These are phyloP conservation scores for Salarias fasciatus DNA, from an alignment of 2,797 vertebrate species.

Conservation along the genomic window DNA sequence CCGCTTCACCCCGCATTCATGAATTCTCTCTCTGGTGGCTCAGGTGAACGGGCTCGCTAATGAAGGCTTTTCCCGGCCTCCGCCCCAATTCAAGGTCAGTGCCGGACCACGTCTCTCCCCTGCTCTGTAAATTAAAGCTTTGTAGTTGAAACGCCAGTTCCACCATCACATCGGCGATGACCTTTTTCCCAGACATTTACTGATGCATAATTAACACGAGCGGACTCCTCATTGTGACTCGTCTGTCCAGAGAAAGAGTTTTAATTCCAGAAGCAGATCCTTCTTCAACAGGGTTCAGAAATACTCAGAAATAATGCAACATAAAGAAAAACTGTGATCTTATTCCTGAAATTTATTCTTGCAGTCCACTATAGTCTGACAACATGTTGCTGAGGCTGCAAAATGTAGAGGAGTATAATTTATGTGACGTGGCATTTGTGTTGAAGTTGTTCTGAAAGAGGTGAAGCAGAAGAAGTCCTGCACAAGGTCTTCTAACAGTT, in stretches of 20 bases:
- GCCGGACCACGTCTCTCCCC: slow-evolving; percentile 39
- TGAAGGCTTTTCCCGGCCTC: slow-evolving; percentile 55
- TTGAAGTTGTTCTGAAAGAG: no score
- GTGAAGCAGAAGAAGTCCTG: no score
- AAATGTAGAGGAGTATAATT: no score
- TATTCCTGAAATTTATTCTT: no score
- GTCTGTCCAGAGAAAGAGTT: no score
- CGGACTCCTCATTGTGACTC: not conserved
- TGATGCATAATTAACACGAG: slow-evolving; percentile 28
- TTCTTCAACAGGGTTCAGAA: no score
- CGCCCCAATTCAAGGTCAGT: slow-evolving; percentile 65
- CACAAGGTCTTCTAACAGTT: no score
- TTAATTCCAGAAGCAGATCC: not conserved
- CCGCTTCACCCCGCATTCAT: slow-evolving; percentile 55
- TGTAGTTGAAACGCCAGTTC: slow-evolving; percentile 8
- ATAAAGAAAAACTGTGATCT: no score
- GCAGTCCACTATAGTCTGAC: no score
- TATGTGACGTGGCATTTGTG: no score
- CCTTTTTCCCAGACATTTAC: slow-evolving; percentile 33
- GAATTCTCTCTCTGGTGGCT: slow-evolving; percentile 36
- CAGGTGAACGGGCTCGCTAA: slow-evolving; percentile 64
- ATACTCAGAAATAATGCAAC: no score
- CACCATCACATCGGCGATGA: slow-evolving; percentile 13
- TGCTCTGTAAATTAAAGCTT: slow-evolving; percentile 32
- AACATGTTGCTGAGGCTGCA: no score